These are phyloP conservation scores for Palythoa heliodiscus DNA, from an alignment of 92 coral and sea anemone species.

Conservation along the genomic window DNA sequence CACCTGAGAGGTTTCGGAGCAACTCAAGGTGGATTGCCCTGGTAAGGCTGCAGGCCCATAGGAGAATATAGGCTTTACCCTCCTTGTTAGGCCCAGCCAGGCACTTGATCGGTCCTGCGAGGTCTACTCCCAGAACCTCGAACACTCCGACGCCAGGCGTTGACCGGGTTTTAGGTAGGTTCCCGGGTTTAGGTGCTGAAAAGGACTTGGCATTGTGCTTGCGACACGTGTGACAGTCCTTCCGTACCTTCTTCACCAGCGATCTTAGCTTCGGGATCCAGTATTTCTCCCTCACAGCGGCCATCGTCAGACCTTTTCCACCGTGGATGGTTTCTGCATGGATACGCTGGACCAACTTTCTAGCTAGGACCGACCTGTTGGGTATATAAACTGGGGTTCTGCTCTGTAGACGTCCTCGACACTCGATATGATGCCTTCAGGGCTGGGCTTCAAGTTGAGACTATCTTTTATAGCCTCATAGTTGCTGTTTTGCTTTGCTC, in stretches of 20 bases:
- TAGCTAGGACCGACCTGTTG: conserved; percentile 5
- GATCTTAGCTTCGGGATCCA: conserved; percentile 14
- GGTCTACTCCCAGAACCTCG: conserved; percentile 34
- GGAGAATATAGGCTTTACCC: conserved; percentile 16
- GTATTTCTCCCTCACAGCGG: conserved; percentile 1
- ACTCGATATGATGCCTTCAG: conserved; percentile 12
- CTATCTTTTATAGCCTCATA: background rate
- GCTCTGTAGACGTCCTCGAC: conserved; percentile 26
- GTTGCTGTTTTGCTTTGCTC: background rate
- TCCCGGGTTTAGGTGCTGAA: background rate
- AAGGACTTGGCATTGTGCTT: conserved; percentile 1
- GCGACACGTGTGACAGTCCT: conserved; percentile 2
- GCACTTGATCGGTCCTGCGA: conserved; percentile 40
- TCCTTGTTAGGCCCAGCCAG: background rate
- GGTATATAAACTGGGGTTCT: conserved; percentile 12
- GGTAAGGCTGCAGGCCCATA: conserved; percentile 43
- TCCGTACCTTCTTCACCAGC: conserved; percentile 1
- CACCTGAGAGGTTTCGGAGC: conserved; percentile 30
- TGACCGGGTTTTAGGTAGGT: conserved; percentile 1
- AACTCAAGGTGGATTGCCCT: conserved; percentile 41
- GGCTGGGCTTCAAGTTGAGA: conserved; percentile 11
- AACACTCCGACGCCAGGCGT: conserved; percentile 17
- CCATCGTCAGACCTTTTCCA: background rate
- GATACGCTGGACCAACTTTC: background rate
- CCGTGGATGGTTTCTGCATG: conserved; percentile 9